Evolutionary conservation across 1,140 invertebrate species (phyloP).

Genomic region (Polypedilum vanderplanki): DNA sequence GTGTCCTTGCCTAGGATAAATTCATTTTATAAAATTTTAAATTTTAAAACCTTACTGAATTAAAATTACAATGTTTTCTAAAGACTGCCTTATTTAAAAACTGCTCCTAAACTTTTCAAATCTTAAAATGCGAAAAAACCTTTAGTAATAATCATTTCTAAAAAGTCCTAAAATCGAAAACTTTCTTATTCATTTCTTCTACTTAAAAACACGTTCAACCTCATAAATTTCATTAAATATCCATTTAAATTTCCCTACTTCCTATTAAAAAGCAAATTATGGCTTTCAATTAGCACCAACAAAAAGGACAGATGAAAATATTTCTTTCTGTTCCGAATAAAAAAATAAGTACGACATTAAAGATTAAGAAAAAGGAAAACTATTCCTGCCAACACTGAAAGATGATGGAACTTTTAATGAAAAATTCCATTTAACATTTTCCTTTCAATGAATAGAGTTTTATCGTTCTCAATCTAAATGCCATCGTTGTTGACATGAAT

Average conservation of each 20-base stretch:
- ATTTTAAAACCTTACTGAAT: too few relatives aligned
- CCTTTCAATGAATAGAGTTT: neutral
- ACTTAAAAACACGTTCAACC: neutral
- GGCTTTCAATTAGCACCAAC: neutral
- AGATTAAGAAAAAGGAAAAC: neutral
- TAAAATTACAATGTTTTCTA: too few relatives aligned
- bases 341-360: neutral
- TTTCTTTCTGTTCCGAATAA: neutral
- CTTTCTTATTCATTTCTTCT: too few relatives aligned
- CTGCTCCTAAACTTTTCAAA: too few relatives aligned
- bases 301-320: neutral
- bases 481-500: neutral
- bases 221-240: neutral
- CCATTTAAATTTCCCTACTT: neutral
- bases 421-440: constrained; percentile 26
- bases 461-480: constrained; percentile 25
- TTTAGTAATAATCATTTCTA: too few relatives aligned
- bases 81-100: too few relatives aligned
- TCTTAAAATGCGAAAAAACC: too few relatives aligned
- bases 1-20: too few relatives aligned
- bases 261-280: neutral
- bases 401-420: constrained; percentile 22
- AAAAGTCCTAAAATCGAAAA: neutral
- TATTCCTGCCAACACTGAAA: neutral
- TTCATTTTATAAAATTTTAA: too few relatives aligned